Percentiles rank a stretch among this genome's conserved stretches.
phyloP scores from a whole-genome alignment of 2,797 vertebrate genomes.

The Nannoperca australis region DNA sequence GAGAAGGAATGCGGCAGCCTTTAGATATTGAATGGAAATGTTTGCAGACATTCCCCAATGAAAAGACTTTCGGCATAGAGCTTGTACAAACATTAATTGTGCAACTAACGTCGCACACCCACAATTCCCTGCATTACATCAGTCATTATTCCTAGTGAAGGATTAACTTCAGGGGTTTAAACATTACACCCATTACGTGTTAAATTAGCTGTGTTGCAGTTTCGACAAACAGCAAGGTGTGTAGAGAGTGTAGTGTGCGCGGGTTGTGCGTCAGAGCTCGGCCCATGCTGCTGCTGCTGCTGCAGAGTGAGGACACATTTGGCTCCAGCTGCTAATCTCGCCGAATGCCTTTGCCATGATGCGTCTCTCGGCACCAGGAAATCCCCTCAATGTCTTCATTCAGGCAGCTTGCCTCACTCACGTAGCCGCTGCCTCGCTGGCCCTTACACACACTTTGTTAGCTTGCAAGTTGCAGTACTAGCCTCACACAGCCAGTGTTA shows the following conservation, averaged over 20 bases:
- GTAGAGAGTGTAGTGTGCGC: slow-evolving; percentile 12
- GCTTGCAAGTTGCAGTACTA: slow-evolving; percentile 20
- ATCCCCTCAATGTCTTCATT: slow-evolving; percentile 84
- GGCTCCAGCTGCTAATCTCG: slow-evolving; percentile 78
- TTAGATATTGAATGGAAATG: slow-evolving; percentile 39
- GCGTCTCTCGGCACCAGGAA: slow-evolving; percentile 82
- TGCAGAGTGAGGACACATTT: slow-evolving; percentile 74
- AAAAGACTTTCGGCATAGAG: slow-evolving; percentile 35
- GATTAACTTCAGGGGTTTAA: slow-evolving; percentile 62
- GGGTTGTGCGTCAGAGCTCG: slow-evolving; percentile 55
- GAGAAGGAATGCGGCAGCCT: slow-evolving; percentile 36
- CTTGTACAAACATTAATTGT: slow-evolving; percentile 67
- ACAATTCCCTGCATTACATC: slow-evolving; percentile 55
- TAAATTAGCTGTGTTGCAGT: slow-evolving; percentile 49
- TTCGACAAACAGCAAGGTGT: slow-evolving; percentile 35
- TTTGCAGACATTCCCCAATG: slow-evolving; percentile 43
- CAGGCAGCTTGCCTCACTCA: slow-evolving; percentile 62
- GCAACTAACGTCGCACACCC: slow-evolving; percentile 54
- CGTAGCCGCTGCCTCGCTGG: slow-evolving; percentile 26
- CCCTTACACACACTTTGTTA: slow-evolving; percentile 23
- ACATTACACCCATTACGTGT: slow-evolving; percentile 55
- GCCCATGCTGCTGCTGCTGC: slow-evolving; percentile 32
- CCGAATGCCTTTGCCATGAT: slow-evolving; percentile 84
- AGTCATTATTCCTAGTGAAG: slow-evolving; percentile 63
- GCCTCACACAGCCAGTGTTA: slow-evolving; percentile 26